Base-by-base conservation (phyloP, 2,113 vertebrate genomes). In the Clupea harengus region DNA sequence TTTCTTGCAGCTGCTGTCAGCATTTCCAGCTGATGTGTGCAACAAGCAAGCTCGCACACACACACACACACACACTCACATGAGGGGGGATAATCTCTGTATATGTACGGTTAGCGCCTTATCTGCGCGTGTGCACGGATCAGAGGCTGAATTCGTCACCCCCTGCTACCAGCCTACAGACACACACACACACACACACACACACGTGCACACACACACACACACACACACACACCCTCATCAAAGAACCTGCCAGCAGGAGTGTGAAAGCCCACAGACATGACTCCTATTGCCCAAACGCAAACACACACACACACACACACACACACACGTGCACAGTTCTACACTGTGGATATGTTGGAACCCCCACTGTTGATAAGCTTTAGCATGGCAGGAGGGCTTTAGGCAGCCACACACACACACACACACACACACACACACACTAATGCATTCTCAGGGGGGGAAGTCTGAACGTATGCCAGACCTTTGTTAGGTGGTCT, bases 61-160 rank as follows among this genome's bases (percentile, higher is more conserved):
- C 57, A 72, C 44, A 83, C 82, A 81, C 83, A 67, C 46, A 78
- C 47, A 83, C 39, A 67, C 84, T 86, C 22, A 13, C 72, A 84
- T 54, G 57, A 84, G 84, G 72, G 85, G 46, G 86, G 88, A 89
- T 91, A 86, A 89, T 88, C 85, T 39, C 78, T 83, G 72, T 47
- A 84, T 57, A 85, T 32, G 18, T 83, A 45, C 67, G 86, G 86
- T 85, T 22, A 50, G 85, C 83, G 86, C 83, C 88, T 91, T 91
- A 93, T 91, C 90, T 88, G 84, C 82, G 89, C 72, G 88, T 86
- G 89, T 88, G 84, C 83, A 86, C 5, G 88, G 87, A 91, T 92
- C 88, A 91, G 60, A 91, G 85, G 45, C 85, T 50, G 75, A 88
- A 91, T 92, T 89, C 46, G 84, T 88, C 84, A 88, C 81, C 86